phyloP scores from a whole-genome alignment of 2,888 invertebrate genomes.

The Drosophila mimica region DNA sequence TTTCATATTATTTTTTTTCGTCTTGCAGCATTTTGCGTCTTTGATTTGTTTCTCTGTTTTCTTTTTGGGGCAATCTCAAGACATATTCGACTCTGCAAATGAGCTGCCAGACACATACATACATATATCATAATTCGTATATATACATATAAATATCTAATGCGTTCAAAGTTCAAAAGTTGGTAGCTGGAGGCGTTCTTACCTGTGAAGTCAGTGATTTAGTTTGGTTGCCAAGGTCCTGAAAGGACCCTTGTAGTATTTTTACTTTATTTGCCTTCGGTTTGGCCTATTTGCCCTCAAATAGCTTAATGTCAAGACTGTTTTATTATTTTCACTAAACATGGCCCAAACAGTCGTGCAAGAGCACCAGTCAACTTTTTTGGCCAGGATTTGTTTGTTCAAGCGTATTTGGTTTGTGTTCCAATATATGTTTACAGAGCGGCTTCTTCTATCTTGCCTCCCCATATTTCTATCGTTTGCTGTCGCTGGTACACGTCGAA shows the following conservation, averaged over 20 bases:
- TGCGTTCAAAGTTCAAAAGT: background rate
- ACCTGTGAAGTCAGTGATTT: slow-evolving; percentile 12
- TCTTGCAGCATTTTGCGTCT: slow-evolving; percentile 29
- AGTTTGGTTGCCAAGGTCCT: slow-evolving; percentile 4
- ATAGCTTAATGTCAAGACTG: slow-evolving; percentile 18
- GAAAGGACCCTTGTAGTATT: background rate
- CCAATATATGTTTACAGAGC: slow-evolving; percentile 42
- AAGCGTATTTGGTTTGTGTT: slow-evolving; percentile 53
- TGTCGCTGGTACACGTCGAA: slow-evolving; percentile 31
- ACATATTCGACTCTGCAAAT: slow-evolving; percentile 13
- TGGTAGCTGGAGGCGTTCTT: background rate
- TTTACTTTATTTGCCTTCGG: slow-evolving; percentile 38
- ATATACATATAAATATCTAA: background rate
- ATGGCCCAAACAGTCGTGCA: slow-evolving; percentile 19
- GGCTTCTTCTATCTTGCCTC: slow-evolving; percentile 2
- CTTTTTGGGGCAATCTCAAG: slow-evolving; percentile 25
- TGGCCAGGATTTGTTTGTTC: slow-evolving; percentile 64
- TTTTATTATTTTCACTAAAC: slow-evolving; percentile 17
- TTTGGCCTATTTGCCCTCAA: slow-evolving; percentile 31
- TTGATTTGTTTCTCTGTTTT: slow-evolving; percentile 55
- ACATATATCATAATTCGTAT: slow-evolving; percentile 7
- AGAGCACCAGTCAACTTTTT: background rate
- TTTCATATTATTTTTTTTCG: background rate
- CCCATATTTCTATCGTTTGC: background rate
- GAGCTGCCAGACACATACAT: slow-evolving; percentile 12